Conservation (phyloP, 2,113 vertebrate species). For the Azemiops feae region DNA sequence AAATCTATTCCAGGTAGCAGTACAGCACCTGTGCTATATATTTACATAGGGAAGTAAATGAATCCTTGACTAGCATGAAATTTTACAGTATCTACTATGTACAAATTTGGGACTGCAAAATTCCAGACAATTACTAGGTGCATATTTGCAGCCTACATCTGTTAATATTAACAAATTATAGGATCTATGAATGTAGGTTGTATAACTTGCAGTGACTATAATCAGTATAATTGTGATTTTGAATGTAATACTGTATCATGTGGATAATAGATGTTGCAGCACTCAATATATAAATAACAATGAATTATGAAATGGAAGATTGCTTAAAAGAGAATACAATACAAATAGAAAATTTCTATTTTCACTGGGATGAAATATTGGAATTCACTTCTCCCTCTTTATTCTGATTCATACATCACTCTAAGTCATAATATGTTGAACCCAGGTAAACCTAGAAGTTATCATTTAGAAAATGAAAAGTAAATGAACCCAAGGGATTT, state of each 20-base stretch:
- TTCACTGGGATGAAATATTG: not conserved
- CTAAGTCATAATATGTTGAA: not conserved
- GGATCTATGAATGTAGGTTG: not conserved
- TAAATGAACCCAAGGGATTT: not conserved
- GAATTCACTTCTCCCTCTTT: not conserved
- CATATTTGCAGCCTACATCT: not conserved
- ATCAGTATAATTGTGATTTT: not conserved
- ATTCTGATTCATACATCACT: not conserved
- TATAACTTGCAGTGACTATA: not conserved
- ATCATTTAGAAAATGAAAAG: not conserved
- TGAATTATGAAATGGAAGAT: not conserved
- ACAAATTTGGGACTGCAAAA: not conserved
- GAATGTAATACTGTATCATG: not conserved
- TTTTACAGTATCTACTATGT: not conserved
- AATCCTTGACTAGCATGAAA: not conserved
- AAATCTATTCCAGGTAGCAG: not conserved
- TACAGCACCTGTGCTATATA: not conserved
- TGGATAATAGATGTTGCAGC: not conserved
- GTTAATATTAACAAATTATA: not conserved
- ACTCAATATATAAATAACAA: not conserved
- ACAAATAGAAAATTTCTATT: not conserved
- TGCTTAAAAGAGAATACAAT: not conserved
- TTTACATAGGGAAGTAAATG: not conserved
- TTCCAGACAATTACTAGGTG: not conserved
- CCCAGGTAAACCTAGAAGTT: not conserved